phyloP scores from a whole-genome alignment of 2,797 vertebrate species.

The Microctenopoma steveboyesi region DNA sequence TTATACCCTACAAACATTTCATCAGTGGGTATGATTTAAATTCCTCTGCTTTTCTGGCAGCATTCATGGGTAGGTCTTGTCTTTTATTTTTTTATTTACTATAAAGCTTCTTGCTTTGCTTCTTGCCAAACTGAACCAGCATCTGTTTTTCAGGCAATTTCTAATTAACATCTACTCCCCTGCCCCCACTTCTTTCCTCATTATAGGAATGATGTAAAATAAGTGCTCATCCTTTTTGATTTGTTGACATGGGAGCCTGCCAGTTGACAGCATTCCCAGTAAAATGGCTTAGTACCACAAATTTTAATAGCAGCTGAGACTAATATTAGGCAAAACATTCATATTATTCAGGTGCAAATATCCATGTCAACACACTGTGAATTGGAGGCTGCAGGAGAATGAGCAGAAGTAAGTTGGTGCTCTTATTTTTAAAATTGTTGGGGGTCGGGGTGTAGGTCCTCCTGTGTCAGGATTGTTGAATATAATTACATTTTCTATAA shows the following conservation, averaged over 20 bases:
- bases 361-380: slow-evolving; percentile 43
- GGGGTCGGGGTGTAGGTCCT: not conserved
- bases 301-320: slow-evolving; percentile 69
- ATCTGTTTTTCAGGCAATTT: slow-evolving; percentile 81
- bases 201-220: slow-evolving; percentile 79
- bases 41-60: slow-evolving; percentile 69
- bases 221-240: slow-evolving; percentile 81
- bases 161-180: slow-evolving; percentile 77
- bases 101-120: slow-evolving; percentile 77
- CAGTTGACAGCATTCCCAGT: slow-evolving; percentile 81
- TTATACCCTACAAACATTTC: slow-evolving; percentile 79
- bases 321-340: slow-evolving; percentile 63
- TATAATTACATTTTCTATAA: slow-evolving; percentile 14
- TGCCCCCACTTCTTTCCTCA: slow-evolving; percentile 40
- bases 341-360: slow-evolving; percentile 58
- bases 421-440: slow-evolving; percentile 24
- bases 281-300: slow-evolving; percentile 67
- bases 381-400: slow-evolving; percentile 25
- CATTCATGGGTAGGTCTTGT: slow-evolving; percentile 73
- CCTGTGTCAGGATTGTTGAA: slow-evolving; percentile 5
- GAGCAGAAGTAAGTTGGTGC: not conserved
- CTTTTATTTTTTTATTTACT: slow-evolving; percentile 67
- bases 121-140: slow-evolving; percentile 81
- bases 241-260: slow-evolving; percentile 77
- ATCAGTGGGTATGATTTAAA: slow-evolving; percentile 82